Base-by-base conservation (phyloP, 1,140 invertebrate genomes). In the Cydia amplana region DNA sequence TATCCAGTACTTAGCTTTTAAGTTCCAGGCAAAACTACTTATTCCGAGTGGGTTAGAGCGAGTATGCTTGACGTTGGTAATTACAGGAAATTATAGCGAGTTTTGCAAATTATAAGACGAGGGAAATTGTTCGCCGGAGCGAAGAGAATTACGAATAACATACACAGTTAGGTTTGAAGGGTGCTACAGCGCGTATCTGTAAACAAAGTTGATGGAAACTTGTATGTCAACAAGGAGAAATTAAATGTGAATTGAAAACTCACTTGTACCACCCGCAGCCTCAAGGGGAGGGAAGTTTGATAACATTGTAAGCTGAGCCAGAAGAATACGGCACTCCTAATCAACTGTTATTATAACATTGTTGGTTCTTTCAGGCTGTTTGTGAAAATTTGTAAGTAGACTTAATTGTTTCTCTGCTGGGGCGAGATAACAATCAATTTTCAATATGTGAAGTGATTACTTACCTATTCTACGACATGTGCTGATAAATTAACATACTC, bases 211-310 rank as follows among this genome's bases (percentile, higher is more conserved):
- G 28, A 55, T 73, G 25, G 60, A 70, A 78, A 78, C 74, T 79
- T 75, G 51, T 76, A 32, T 70, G 51, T 51, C 76, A 79, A 63
- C 75, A 77, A 78, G 49, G 43, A 74, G 64, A 79, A 84, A 82
- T 81, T 84, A 80, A 82, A 81, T 81, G 78, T 79, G 75, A 79
- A 82, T 82, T 80, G 72, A 80, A 82, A 84, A 82, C 76, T 80
- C 77, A 77, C 67, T 79, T 63, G 74, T 70, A 70, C 65, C 65
- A 70, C 65, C 65, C 65, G 74, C 73, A 32, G 43, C 76, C 40
- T 55, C 75, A 46, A 10, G 51, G 74, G 72, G 74, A 40, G n/a
- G 67, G 65, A 40, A 70, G 16, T 70, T 70, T 40, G 65, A 77
- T 75, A 77, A 73, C 60, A 73, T 46, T 74, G 73, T 77, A 74